phyloP scores from a whole-genome alignment of 2,888 invertebrate species.

The Caenorhabditis sp. region DNA sequence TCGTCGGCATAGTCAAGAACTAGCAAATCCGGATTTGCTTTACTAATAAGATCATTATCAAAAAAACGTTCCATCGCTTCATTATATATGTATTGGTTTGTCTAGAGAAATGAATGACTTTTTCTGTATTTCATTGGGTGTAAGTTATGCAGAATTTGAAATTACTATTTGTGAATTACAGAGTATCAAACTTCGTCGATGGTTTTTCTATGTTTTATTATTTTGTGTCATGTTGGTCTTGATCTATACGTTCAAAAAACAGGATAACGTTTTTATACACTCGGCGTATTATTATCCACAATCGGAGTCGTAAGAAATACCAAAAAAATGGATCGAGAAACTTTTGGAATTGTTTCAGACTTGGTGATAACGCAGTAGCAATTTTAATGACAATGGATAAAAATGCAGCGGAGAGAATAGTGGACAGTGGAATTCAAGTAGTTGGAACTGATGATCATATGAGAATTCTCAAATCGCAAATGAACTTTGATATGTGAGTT shows the following conservation, averaged over 20 bases:
- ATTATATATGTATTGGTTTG: too few species aligned
- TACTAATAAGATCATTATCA: too few species aligned
- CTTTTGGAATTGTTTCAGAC: conserved; percentile 3
- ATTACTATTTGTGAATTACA: too few species aligned
- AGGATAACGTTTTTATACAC: not conserved
- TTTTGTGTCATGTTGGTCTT: too few species aligned
- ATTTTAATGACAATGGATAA: not conserved
- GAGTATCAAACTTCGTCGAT: too few species aligned
- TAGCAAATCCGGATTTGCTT: too few species aligned
- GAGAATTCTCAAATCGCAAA: not conserved
- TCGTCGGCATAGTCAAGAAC: too few species aligned
- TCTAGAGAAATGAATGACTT: too few species aligned
- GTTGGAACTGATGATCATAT: not conserved
- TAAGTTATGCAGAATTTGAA: too few species aligned
- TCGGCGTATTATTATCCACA: conserved; percentile 3
- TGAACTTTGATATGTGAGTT: not conserved
- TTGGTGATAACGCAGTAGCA: conserved; percentile 1
- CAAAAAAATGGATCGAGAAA: not conserved
- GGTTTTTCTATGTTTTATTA: too few species aligned
- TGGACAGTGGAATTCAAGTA: not conserved
- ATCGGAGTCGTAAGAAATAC: conserved; percentile 6
- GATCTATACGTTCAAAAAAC: not conserved
- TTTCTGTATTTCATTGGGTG: too few species aligned
- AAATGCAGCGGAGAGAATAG: not conserved
- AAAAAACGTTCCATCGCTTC: too few species aligned